Evolutionary conservation across 2,888 invertebrate species (phyloP), one percentile per base, ranked within the genome.

Genomic region (Drosophila peninsularis): DNA sequence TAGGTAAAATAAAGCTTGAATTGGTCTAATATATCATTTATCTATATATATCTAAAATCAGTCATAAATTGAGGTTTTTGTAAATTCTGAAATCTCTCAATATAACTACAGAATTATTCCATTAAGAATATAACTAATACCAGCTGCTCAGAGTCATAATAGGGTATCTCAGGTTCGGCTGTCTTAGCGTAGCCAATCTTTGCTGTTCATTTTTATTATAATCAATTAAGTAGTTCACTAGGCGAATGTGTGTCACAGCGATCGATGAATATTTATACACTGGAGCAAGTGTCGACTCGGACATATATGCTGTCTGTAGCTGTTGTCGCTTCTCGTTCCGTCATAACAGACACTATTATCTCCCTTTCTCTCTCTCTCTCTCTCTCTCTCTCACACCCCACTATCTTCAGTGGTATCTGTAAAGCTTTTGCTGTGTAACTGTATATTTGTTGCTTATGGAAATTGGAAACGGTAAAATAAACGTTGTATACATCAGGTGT

Each of bases 381-480:
- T 30, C 32, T 56, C 36, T 55, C 6, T 62, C 44, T 24, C 45
- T 11, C 61, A 1, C 30, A 14, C 14, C 47, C 5, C 19, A 54
- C 41, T 53, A 39, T 56, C 56, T 54, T 27, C 3, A 47, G 21
- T 17, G 21, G 39, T 45, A 5, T 34, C 44, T 37, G 39, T n/a
- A n/a, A 11, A 52, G 65, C 57, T 54, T 66, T 52, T 49, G 66
- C 67, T 49, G 52, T 42, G 49, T 85, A 85, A 85, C 85, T 66
- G 84, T 85, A 42, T 27, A 68, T 75, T 75, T 62, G 75, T 74
- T 75, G 88, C 69, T 67, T 89, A 89, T 90, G 90, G 83, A 88
- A 88, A 88, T 89, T 69, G 56, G 52, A 77, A 85, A 85, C 90
- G 87, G 90, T 85, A 89, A 85, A 85, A 56, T 68, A 62, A 72